Base-by-base conservation (phyloP, 2,888 invertebrate genomes). In the Apamea sordens region DNA sequence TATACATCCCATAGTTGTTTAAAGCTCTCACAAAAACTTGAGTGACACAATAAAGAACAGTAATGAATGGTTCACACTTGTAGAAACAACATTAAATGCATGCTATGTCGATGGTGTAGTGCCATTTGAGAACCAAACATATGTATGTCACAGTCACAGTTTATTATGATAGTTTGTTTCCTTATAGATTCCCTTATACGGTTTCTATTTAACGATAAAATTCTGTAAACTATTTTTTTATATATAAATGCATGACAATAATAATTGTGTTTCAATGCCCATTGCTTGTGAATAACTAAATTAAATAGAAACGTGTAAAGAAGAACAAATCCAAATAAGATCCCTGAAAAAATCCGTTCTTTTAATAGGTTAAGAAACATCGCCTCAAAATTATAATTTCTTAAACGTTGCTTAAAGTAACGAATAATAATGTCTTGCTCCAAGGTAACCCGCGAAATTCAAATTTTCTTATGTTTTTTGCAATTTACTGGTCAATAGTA, bases 81-180 rank as follows among this genome's bases (percentile, higher is more conserved):
- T 10, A 32, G 15, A 24, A n/a, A 24, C 10, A n/a, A n/a, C 24
- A 72, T 21, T 71, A n/a, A 11, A 65, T 36, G 36, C 36, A 24
- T 68, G 32, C 24, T 53, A 56, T n/a, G 24, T 24, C 21, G 15
- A 63, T 76, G 13, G 36, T 61, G 24, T 41, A 47, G 18, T n/a
- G 41, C 8, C 59, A 73, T 75, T 67, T 75, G 28, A 59, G 53
- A 83, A 74, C 28, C 65, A 72, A 72, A 64, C 74, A 63, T 59
- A 72, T 71, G 75, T n/a, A n/a, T n/a, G n/a, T 64, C 73, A 75
- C n/a, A 32, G 36, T 53, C 84, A 75, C 18, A 41, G 44, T 65
- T 73, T 79, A 84, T 79, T 79, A 61, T 68, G 71, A 79, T 61
- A 41, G 21, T 79, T 84, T 82, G 21, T 79, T 84, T 82, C 74